A percentile compares a stretch with the other conserved stretches of the same genome.
Conservation (phyloP, 2,113 vertebrate genomes). For the Tychaedon coryphoeus region DNA sequence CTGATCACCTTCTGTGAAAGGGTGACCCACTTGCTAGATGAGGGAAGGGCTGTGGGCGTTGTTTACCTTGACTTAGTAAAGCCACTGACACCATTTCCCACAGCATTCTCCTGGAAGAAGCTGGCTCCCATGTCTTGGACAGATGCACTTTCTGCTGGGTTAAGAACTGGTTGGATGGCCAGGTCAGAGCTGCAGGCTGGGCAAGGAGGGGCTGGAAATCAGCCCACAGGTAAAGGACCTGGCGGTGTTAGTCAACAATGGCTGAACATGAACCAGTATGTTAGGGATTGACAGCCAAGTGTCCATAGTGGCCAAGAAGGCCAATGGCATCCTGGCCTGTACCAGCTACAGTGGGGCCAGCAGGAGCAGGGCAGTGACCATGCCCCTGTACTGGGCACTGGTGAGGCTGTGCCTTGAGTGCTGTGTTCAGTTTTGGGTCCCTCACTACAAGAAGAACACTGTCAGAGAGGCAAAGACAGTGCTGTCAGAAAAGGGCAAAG, state of each 20-base stretch:
- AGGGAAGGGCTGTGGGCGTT: too few relatives aligned
- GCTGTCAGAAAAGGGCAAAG: background rate
- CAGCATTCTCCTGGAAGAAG: background rate
- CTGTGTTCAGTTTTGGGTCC: background rate
- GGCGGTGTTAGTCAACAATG: rapidly evolving
- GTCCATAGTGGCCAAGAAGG: background rate
- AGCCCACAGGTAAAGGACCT: background rate
- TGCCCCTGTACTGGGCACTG: rapidly evolving
- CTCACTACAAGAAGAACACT: background rate
- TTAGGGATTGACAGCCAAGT: background rate
- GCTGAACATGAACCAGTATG: background rate
- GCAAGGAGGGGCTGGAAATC: background rate
- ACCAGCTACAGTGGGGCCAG: background rate
- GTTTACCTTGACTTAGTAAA: background rate
- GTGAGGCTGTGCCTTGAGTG: background rate
- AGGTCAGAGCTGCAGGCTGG: background rate
- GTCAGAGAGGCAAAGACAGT: too few relatives aligned
- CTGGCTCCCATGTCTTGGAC: too few relatives aligned
- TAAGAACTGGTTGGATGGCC: background rate
- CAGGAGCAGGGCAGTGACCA: rapidly evolving
- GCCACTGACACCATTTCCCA: background rate
- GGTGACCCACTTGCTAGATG: background rate
- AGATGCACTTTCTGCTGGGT: background rate
- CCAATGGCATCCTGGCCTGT: background rate
- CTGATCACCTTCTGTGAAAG: background rate